phyloP scores from a whole-genome alignment of 2,888 invertebrate genomes.

The Rhyacophila evoluta region DNA sequence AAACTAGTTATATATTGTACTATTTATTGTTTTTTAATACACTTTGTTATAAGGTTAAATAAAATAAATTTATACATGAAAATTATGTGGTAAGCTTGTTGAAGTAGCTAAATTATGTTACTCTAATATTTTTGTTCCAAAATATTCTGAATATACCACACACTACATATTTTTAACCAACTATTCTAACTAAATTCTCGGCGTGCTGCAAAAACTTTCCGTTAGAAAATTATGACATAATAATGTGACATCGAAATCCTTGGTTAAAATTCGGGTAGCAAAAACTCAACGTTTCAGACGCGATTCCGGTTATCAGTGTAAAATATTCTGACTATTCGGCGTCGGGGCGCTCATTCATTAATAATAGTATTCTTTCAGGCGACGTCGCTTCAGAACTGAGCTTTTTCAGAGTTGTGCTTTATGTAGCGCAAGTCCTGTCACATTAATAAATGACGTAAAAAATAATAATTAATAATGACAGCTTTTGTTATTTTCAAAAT shows the following conservation, averaged over 20 bases:
- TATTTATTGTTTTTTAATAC: no score
- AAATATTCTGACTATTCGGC: constrained; percentile 19
- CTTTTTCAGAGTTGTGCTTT: constrained; percentile 15
- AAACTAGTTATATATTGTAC: no score
- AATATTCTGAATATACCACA: no score
- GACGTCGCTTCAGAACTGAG: constrained; percentile 11
- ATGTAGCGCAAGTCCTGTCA: constrained; percentile 18
- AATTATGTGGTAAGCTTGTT: no score
- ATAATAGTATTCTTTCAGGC: constrained; percentile 4
- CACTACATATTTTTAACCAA: no score
- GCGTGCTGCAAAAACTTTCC: not conserved
- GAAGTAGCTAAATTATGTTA: no score
- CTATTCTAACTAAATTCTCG: no score
- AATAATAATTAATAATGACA: not conserved
- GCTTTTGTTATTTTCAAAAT: not conserved
- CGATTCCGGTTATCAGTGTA: constrained; percentile 1
- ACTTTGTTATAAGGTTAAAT: no score
- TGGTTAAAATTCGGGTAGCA: not conserved
- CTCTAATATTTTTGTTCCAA: no score
- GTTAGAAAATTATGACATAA: not conserved
- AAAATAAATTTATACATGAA: no score
- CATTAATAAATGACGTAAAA: constrained; percentile 19
- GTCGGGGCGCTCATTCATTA: not conserved
- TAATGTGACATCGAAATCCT: not conserved
- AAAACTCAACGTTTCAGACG: not conserved